Conservation (phyloP, 2,888 invertebrate species). For the Drosophila kanekoi region DNA sequence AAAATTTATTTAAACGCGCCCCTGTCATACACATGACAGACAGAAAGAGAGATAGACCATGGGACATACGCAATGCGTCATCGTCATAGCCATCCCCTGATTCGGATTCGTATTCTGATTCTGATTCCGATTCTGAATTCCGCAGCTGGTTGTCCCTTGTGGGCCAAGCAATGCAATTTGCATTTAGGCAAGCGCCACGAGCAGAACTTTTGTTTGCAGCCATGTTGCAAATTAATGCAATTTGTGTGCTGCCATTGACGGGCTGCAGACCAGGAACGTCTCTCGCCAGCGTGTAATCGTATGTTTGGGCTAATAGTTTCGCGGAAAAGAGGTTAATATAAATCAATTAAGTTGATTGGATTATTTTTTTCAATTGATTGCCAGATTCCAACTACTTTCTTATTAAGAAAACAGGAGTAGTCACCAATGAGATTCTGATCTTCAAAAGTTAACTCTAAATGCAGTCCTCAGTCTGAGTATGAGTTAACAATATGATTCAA, state of each 20-base stretch:
- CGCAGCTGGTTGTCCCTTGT: slow-evolving; percentile 9
- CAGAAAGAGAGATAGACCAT: slow-evolving; percentile 23
- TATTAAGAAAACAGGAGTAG: too few species aligned
- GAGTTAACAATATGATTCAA: too few species aligned
- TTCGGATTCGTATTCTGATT: slow-evolving; percentile 10
- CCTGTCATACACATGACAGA: slow-evolving; percentile 70
- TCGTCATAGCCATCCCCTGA: slow-evolving; percentile 44
- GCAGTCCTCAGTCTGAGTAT: too few species aligned
- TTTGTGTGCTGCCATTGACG: slow-evolving; percentile 65
- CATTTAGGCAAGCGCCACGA: slow-evolving; percentile 21
- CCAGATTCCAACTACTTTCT: too few species aligned
- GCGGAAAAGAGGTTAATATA: neutral
- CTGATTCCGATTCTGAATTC: slow-evolving; percentile 16
- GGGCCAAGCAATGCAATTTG: slow-evolving; percentile 40
- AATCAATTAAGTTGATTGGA: too few species aligned
- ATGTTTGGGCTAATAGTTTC: slow-evolving; percentile 11
- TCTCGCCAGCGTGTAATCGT: neutral
- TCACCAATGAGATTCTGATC: too few species aligned
- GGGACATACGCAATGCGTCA: slow-evolving; percentile 73
- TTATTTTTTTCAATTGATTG: too few species aligned
- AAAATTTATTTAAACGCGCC: slow-evolving; percentile 74
- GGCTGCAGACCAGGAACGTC: slow-evolving; percentile 13
- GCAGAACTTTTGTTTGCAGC: slow-evolving; percentile 25
- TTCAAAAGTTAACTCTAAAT: too few species aligned
- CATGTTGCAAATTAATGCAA: slow-evolving; percentile 60